Base-by-base conservation (phyloP, 2,797 vertebrate genomes). In the Poliocrania exsul region DNA sequence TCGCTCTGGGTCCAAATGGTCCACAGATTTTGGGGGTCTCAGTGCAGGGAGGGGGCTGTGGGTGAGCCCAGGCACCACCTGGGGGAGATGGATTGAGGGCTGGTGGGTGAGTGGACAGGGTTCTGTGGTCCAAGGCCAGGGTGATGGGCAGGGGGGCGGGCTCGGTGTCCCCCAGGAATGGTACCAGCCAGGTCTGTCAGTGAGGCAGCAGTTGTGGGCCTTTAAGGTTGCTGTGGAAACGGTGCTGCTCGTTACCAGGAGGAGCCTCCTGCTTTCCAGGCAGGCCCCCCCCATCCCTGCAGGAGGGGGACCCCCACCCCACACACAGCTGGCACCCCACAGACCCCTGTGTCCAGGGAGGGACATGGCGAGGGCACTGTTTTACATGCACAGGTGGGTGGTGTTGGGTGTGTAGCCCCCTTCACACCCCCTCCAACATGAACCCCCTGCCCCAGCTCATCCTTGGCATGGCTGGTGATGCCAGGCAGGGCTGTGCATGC, bases 151-250 rank as follows among this genome's bases (percentile, higher is more conserved):
- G 70, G 12, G 25, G 69, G 42, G 9, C 0, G 2, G 29, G 71
- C 65, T 79, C 2, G 1, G 58, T 1, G 15, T 79, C 71, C 84
- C 77, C 61, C 0, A 5, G 44, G 42, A 71, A n/a, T 0, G 17
- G 33, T 26, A 42, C 25, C 37, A 38, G 77, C 5, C 21, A 4
- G 13, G 84, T 56, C 89, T 1, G 4, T 29, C 19, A 29, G 37
- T 2, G 70, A 77, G 79, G 74, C 0, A 0, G 86, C 87, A 89
- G 92, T 84, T 66, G 64, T 69, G 77, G 89, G 88, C 92, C 95
- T 95, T 92, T 90, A 92, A 95, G 95, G 96, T 97, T 97, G 91
- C 96, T 95, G 95, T 96, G 96, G 96, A 93, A 94, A 96, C 95
- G 8, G 72, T 64, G 94, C 31, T 88, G 81, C 78, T 96, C 58